phyloP scores from a whole-genome alignment of 2,113 vertebrate genomes.

The Genyomyrus donnyi region DNA sequence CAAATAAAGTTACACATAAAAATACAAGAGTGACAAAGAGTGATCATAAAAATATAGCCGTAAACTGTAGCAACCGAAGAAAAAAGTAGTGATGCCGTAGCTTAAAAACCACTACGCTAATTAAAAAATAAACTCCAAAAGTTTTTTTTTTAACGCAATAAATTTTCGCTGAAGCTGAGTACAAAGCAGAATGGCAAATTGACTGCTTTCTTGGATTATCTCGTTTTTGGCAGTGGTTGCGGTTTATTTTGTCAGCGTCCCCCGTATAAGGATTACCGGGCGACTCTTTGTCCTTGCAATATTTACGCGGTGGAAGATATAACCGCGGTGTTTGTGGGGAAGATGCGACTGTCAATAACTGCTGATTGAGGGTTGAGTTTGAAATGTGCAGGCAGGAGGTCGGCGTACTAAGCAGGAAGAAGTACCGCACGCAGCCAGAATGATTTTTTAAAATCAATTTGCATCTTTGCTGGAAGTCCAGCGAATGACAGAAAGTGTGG shows the following conservation, averaged over 20 bases:
- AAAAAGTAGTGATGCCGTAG: not conserved
- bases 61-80: not conserved
- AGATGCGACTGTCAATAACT: not conserved
- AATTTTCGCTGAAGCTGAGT: not conserved
- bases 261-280: not conserved
- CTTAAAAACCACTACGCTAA: not conserved
- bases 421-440: not conserved
- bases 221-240: not conserved
- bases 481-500: not conserved
- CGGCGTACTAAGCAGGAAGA: not conserved
- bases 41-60: not conserved
- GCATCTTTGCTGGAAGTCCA: constrained; percentile 13
- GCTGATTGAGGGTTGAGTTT: not conserved
- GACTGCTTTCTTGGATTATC: not conserved
- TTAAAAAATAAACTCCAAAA: not conserved
- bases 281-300: not conserved
- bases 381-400: not conserved
- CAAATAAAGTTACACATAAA: not conserved
- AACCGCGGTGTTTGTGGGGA: not conserved
- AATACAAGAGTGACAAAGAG: not conserved
- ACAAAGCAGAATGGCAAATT: not conserved
- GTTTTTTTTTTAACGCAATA: not conserved
- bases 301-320: not conserved
- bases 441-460: constrained; percentile 7
- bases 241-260: not conserved